These are phyloP conservation scores for Enteromius fasciolatus DNA, from an alignment of 2,797 vertebrate genomes.

Conservation along the genomic window DNA sequence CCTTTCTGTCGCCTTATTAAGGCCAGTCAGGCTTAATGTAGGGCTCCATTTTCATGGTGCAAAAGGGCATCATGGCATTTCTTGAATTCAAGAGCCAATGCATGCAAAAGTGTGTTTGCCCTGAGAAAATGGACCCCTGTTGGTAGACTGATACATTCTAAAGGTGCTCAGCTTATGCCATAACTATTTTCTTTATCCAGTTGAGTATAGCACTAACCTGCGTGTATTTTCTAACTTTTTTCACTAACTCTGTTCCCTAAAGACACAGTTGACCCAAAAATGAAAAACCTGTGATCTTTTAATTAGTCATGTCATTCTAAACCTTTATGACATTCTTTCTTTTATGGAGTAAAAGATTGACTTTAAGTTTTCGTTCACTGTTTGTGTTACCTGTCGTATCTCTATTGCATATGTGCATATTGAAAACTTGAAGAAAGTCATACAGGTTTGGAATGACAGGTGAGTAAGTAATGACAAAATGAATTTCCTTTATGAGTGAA, in stretches of 20 bases:
- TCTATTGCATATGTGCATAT: not conserved
- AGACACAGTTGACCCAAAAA: not conserved
- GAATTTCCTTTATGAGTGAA: not conserved
- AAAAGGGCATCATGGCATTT: slow-evolving; percentile 20
- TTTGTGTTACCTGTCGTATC: not conserved
- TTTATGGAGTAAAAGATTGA: not conserved
- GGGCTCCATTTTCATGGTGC: slow-evolving; percentile 51
- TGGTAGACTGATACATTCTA: slow-evolving; percentile 11
- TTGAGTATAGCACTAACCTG: slow-evolving; percentile 35
- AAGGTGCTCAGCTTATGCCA: slow-evolving; percentile 11
- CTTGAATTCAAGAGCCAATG: slow-evolving; percentile 1
- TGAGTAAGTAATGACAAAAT: not conserved
- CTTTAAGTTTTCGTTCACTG: not conserved
- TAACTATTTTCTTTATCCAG: slow-evolving; percentile 12
- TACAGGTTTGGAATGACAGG: not conserved
- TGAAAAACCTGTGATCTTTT: slow-evolving; percentile 4
- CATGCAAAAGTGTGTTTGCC: slow-evolving; percentile 39
- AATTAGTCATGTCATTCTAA: not conserved
- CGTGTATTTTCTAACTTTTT: slow-evolving; percentile 39
- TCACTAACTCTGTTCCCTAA: slow-evolving; percentile 10
- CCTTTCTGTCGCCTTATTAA: slow-evolving; percentile 34
- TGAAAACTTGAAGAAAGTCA: not conserved
- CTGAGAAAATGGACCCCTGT: slow-evolving; percentile 54
- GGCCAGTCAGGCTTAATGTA: slow-evolving; percentile 20
- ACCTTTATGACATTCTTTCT: slow-evolving; percentile 4